Evolutionary conservation across 1,140 invertebrate species (phyloP).

Genomic region (Solenopsis fugax): DNA sequence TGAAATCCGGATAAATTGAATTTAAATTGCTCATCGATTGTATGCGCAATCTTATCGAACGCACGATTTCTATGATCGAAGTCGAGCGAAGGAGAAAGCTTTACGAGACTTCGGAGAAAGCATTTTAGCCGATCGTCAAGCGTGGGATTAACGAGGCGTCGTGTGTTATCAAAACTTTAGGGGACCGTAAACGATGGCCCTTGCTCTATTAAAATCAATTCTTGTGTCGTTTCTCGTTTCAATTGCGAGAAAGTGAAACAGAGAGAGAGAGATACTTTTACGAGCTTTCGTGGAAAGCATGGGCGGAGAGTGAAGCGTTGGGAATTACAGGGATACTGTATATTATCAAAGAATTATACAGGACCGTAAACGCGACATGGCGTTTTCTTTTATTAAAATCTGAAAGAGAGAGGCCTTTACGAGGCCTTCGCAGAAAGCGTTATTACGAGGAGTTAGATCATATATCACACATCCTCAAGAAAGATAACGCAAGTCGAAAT

Average conservation of each 20-base stretch:
- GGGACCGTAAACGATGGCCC: background rate
- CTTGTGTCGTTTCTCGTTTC: background rate
- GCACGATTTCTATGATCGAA: background rate
- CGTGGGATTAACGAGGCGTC: conserved; percentile 23
- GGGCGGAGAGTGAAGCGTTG: background rate
- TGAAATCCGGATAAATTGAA: conserved; percentile 2
- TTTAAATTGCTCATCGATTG: conserved; percentile 36
- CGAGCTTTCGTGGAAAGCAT: background rate
- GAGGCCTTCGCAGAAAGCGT: background rate
- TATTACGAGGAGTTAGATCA: background rate
- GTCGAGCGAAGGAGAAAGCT: conserved; percentile 49
- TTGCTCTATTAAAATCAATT: conserved; percentile 8
- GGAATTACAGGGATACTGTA: background rate
- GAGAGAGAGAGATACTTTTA: background rate
- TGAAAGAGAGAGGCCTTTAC: background rate
- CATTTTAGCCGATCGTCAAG: conserved; percentile 20
- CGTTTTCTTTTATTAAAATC: conserved; percentile 19
- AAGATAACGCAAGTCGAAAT: no score
- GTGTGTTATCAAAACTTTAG: conserved; percentile 31
- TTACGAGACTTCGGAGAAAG: conserved; percentile 43
- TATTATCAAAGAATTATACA: background rate
- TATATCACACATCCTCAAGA: no score
- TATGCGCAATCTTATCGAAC: background rate
- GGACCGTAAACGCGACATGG: background rate
- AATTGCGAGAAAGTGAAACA: background rate